Conservation (phyloP, 2,113 vertebrate genomes). For the Nothocercus julius region DNA sequence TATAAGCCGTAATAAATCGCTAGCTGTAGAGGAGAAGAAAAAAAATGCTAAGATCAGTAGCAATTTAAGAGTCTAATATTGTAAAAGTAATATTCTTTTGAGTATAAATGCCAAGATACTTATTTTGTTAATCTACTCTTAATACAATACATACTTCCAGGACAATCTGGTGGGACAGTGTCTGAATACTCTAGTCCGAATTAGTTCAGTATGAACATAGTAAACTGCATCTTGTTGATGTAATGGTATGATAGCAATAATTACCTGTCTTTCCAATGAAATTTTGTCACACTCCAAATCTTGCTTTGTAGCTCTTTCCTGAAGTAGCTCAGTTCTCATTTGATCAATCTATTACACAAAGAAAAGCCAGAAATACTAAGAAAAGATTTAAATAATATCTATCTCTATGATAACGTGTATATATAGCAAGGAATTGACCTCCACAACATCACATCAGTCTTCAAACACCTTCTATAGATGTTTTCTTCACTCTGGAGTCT, state of each 20-base stretch:
- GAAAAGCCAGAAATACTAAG: background rate
- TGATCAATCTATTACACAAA: slow-evolving; percentile 89
- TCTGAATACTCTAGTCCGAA: background rate
- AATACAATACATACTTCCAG: background rate
- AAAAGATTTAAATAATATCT: background rate
- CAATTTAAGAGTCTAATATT: background rate
- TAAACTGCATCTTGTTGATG: background rate
- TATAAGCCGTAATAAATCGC: background rate
- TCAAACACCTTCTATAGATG: background rate
- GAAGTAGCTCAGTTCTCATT: slow-evolving; percentile 93
- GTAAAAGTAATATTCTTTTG: background rate
- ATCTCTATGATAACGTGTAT: background rate
- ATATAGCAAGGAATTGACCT: background rate
- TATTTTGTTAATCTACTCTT: background rate
- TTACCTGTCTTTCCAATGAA: slow-evolving; percentile 96
- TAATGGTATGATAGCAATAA: background rate
- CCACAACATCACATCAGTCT: background rate
- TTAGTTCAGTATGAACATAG: background rate
- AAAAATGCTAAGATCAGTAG: background rate
- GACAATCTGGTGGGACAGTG: background rate
- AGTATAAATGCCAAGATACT: background rate
- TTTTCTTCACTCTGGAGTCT: background rate
- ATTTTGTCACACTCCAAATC: slow-evolving; percentile 98
- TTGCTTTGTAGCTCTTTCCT: slow-evolving; percentile 91
- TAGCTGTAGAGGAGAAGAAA: background rate